Evolutionary conservation across 2,888 invertebrate species (phyloP), one percentile per base, ranked within the genome.

Genomic region (Macrophya annulata): DNA sequence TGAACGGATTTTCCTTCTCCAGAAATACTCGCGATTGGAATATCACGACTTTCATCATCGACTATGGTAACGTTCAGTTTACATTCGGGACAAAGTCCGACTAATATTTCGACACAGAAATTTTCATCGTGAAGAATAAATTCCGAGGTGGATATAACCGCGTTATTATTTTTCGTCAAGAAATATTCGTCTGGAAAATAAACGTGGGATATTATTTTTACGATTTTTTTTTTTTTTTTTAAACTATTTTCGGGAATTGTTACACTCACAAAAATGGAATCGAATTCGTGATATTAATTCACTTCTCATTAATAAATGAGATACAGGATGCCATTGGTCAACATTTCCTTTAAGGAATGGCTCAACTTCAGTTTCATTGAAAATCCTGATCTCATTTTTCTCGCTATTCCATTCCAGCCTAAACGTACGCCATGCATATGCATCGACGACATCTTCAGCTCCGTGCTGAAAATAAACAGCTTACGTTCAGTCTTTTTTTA

Each of bases 1-100:
- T 25, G 21, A 0, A n/a, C 62, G 0, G 21, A n/a, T 8, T 31
- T 15, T 12, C 62, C 55, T 2, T 51, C 45, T 1, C 84, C 81
- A 25, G 86, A 81, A 40, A 89, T 37, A 0, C 3, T 84, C 37
- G 51, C 31, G 1, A 55, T 59, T 1, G 10, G 9, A 6, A 59
- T 40, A 9, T 62, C 31, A 6, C 62, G 15, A 0, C 59, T 45
- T 0, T 15, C 45, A 0, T 8, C 5, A 65, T 89, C 81, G 5
- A 86, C 8, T 15, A 90, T 71, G 9, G 40, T 21, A 10, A 90
- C n/a, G 2, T 87, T 31, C 12, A 90, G 55, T 2, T 84, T 12
- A 43, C 91, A 91, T 6, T 87, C 74, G 15, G 84, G 40, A 40
- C 91, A 91, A 12, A 91, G 79, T 6, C 89, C 89, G 12, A 91